These are phyloP conservation scores for Pomacea maculata DNA, from an alignment of 1,140 invertebrate species.

Conservation along the genomic window DNA sequence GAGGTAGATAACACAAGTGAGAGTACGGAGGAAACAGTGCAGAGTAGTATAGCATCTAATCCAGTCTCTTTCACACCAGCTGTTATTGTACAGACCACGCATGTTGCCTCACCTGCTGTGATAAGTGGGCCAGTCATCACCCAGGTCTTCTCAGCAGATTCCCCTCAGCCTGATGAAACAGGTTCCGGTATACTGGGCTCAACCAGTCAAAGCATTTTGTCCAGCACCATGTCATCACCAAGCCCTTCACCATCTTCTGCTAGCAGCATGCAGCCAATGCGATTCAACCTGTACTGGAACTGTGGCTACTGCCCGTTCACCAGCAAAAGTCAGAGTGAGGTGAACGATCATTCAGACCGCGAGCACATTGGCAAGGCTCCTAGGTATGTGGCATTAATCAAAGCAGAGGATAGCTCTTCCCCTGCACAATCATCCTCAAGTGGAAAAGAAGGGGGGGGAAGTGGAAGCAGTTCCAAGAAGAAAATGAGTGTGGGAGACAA, in stretches of 20 bases:
- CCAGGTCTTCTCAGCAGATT: constrained; percentile 6
- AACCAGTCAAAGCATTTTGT: not conserved
- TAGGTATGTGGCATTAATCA: constrained; percentile 54
- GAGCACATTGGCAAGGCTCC: constrained; percentile 48
- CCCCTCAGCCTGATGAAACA: not conserved
- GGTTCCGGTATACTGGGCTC: not conserved
- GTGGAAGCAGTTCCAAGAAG: not conserved
- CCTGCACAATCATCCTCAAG: constrained; percentile 16
- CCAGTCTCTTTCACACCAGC: no score
- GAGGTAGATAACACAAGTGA: constrained; percentile 47
- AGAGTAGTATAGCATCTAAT: no score
- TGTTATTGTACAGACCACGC: no score
- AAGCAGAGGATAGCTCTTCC: constrained; percentile 44
- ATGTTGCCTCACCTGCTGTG: no score
- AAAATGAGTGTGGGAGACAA: not conserved
- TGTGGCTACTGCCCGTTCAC: constrained; percentile 59
- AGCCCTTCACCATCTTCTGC: not conserved
- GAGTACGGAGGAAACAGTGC: constrained; percentile 18
- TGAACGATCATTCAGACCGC: constrained; percentile 51
- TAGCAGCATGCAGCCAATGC: not conserved
- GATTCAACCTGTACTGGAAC: constrained; percentile 53
- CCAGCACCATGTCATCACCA: not conserved
- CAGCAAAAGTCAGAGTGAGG: constrained; percentile 48
- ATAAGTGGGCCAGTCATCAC: not conserved
- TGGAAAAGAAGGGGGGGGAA: not conserved